Conservation (phyloP, 2,888 invertebrate species). For the Spialia ferax region DNA sequence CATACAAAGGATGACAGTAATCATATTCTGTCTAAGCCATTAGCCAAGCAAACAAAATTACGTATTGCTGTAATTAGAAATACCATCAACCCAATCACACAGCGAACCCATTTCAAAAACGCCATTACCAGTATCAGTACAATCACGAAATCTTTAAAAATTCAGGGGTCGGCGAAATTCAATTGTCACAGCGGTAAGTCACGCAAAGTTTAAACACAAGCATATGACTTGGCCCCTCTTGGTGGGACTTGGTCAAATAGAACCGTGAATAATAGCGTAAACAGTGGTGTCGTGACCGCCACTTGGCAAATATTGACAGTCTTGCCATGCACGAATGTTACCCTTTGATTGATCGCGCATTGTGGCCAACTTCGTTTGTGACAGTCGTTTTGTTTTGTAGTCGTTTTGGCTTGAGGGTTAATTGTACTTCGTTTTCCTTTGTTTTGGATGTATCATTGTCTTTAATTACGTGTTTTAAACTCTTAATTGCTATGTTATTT, state of each 20-base stretch:
- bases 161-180: conserved; percentile 58
- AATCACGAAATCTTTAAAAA: conserved; percentile 55
- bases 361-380: conserved; percentile 54
- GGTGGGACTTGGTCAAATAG: conserved; percentile 66
- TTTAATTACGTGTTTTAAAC: not conserved
- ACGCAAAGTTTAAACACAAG: conserved; percentile 68
- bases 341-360: conserved; percentile 81
- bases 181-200: conserved; percentile 70
- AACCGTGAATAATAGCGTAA: conserved; percentile 78
- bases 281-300: conserved; percentile 72
- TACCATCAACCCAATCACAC: conserved; percentile 16
- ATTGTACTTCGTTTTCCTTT: conserved; percentile 6
- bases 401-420: conserved; percentile 13
- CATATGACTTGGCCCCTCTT: conserved; percentile 48
- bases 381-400: conserved; percentile 35
- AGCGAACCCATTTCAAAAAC: conserved; percentile 15
- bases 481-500: not conserved
- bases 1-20: not conserved
- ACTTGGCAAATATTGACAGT: conserved; percentile 76
- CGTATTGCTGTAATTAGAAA: not conserved
- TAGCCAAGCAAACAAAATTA: not conserved
- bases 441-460: not conserved
- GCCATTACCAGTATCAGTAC: conserved; percentile 44
- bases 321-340: conserved; percentile 66
- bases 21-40: not conserved